A percentile compares a stretch with the other conserved stretches of the same genome.
Evolutionary conservation across 2,113 vertebrate genomes (phyloP).

Genomic region (Nesospiza acunhae): DNA sequence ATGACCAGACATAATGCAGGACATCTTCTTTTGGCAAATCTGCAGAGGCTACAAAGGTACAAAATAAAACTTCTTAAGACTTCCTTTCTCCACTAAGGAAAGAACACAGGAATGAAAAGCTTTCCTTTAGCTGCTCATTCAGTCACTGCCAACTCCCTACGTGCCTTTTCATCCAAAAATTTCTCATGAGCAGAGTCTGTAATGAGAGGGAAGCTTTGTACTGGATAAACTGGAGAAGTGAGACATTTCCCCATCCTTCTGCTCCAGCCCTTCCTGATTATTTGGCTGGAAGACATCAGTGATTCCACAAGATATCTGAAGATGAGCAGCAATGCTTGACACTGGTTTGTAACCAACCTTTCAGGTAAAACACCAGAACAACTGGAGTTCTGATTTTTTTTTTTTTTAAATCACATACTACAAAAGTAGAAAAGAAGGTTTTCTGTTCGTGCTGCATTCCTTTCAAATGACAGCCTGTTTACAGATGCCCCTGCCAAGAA

Average conservation of each 20-base stretch:
- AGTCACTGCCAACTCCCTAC: not conserved
- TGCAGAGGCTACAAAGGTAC: constrained; percentile 41
- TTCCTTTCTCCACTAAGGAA: constrained; percentile 2
- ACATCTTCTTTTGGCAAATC: constrained; percentile 30
- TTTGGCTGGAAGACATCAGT: not conserved
- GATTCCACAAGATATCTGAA: not conserved
- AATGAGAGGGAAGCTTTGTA: constrained; percentile 17
- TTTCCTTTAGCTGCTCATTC: constrained; percentile 34
- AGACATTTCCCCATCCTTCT: not conserved
- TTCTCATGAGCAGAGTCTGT: not conserved
- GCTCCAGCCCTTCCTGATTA: not conserved
- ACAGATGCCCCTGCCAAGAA: constrained; percentile 41
- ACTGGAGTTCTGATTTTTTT: not conserved
- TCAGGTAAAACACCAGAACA: not conserved
- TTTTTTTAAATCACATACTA: not conserved
- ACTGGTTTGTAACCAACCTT: not conserved
- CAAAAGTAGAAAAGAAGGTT: not conserved
- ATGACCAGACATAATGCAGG: constrained; percentile 28
- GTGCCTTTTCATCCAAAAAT: constrained; percentile 14
- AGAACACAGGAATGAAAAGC: constrained; percentile 30
- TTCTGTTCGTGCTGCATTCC: not conserved
- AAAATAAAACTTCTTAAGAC: constrained; percentile 16
- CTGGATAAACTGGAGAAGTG: not conserved
- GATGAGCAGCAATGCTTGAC: not conserved
- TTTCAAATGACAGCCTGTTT: constrained; percentile 50